Conservation (phyloP, 2,888 invertebrate species). For the Polymixis lichenea region DNA sequence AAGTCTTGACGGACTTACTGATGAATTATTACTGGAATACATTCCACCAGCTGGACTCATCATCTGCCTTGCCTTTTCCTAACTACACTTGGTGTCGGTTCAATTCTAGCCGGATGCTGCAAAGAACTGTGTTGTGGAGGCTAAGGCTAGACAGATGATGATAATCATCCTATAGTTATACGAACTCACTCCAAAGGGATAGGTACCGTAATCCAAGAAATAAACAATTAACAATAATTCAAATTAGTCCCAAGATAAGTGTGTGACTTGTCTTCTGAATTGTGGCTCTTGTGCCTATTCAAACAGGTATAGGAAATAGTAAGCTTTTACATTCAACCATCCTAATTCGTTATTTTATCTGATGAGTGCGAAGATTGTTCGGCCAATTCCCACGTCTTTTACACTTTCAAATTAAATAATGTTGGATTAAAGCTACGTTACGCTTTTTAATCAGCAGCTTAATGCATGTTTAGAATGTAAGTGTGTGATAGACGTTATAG, state of each 20-base stretch:
- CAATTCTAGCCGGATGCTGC: too few relatives aligned
- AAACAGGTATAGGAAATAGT: slow-evolving; percentile 3
- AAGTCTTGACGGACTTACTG: slow-evolving; percentile 4
- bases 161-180: too few relatives aligned
- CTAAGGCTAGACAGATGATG: too few relatives aligned
- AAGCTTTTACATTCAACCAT: slow-evolving; percentile 38
- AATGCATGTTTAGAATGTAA: background rate
- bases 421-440: slow-evolving; percentile 32
- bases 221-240: background rate
- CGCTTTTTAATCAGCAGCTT: slow-evolving; percentile 36
- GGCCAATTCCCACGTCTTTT: slow-evolving; percentile 56
- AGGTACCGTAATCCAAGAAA: background rate
- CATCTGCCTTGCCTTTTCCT: too few relatives aligned
- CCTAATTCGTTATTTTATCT: slow-evolving; percentile 43
- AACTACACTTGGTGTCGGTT: too few relatives aligned
- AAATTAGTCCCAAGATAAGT: background rate
- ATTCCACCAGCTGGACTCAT: background rate
- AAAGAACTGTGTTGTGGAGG: too few relatives aligned
- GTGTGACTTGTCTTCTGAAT: background rate
- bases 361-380: slow-evolving; percentile 55
- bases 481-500: background rate
- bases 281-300: background rate
- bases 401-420: slow-evolving; percentile 63
- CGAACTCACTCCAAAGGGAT: too few relatives aligned
- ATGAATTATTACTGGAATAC: background rate